Conservation (phyloP, 1,140 invertebrate species). For the Schlechtendalia chinensis region DNA sequence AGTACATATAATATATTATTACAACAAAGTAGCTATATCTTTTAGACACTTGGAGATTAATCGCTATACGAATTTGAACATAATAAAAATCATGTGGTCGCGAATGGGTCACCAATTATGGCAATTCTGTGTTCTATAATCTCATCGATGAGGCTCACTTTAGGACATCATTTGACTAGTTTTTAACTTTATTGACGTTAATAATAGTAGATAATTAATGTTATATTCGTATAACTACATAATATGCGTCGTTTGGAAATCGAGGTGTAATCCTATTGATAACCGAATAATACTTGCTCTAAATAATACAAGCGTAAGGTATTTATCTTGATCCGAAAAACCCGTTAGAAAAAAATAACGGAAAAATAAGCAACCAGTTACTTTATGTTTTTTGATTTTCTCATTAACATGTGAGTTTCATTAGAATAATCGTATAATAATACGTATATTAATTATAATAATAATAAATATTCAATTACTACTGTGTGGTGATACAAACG, state of each 20-base stretch:
- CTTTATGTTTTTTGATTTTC: neutral
- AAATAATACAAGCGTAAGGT: neutral
- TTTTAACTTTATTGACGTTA: constrained; percentile 1
- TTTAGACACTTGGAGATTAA: neutral
- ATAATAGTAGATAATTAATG: constrained; percentile 13
- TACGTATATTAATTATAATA: neutral
- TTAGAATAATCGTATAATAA: neutral
- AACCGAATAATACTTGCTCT: neutral
- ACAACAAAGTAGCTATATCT: neutral
- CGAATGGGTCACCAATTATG: no score
- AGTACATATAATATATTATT: neutral
- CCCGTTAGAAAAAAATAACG: neutral
- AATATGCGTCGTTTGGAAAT: neutral
- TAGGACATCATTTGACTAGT: neutral
- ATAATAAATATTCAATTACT: neutral
- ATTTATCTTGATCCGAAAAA: neutral
- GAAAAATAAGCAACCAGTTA: neutral
- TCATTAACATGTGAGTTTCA: neutral
- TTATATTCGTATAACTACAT: neutral
- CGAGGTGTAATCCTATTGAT: constrained; percentile 7
- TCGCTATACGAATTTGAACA: neutral
- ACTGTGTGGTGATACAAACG: neutral
- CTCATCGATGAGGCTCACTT: neutral
- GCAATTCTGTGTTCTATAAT: constrained; percentile 9
- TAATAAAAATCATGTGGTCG: neutral